Percentiles rank a stretch among this genome's conserved stretches.
Evolutionary conservation across 2,888 invertebrate genomes (phyloP).

Genomic region (Trilocha varians): DNA sequence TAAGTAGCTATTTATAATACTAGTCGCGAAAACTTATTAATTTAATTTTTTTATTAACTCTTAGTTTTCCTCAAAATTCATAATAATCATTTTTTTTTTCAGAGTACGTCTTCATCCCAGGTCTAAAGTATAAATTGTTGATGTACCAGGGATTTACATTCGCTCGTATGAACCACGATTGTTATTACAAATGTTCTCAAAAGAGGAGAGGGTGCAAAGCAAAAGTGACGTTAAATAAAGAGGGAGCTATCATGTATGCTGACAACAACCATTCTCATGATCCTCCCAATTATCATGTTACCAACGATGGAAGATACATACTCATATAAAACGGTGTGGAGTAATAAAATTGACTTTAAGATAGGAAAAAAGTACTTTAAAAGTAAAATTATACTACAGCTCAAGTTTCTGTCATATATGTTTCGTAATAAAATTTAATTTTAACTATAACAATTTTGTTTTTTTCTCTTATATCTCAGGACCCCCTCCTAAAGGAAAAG

Average conservation of each 20-base stretch:
- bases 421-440: too few species aligned
- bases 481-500: too few species aligned
- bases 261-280: constrained; percentile 14
- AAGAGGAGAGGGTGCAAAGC: constrained; percentile 27
- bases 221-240: constrained; percentile 16
- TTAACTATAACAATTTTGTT: too few species aligned
- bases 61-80: neutral
- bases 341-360: too few species aligned
- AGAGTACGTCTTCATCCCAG: neutral
- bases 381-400: too few species aligned
- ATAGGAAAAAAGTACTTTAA: too few species aligned
- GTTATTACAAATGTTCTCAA: constrained; percentile 34
- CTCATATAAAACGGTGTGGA: neutral
- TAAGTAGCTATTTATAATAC: too few species aligned
- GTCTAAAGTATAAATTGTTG: constrained; percentile 1
- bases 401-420: too few species aligned
- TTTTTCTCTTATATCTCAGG: too few species aligned
- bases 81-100: neutral
- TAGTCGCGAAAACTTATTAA: too few species aligned
- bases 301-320: constrained; percentile 13
- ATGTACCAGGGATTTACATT: constrained; percentile 25
- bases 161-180: constrained; percentile 22
- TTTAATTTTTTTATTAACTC: neutral
- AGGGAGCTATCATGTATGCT: constrained; percentile 9
- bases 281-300: constrained; percentile 15